phyloP scores from a whole-genome alignment of 2,797 vertebrate genomes.

The Podarcis lilfordi region DNA sequence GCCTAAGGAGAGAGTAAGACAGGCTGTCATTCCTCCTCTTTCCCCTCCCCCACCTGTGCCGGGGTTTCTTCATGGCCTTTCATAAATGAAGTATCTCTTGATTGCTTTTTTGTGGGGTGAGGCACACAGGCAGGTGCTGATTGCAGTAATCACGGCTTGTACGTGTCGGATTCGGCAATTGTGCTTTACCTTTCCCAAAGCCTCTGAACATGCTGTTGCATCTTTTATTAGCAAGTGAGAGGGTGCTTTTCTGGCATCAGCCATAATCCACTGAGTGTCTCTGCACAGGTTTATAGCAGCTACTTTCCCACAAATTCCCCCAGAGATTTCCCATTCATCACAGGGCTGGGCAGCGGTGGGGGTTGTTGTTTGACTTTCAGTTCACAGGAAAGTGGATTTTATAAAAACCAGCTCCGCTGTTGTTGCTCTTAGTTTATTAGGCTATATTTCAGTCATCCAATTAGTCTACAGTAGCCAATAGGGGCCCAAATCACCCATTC shows the following conservation, averaged over 20 bases:
- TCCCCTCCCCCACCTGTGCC: not conserved
- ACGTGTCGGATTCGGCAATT: conserved; percentile 26
- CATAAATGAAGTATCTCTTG: conserved; percentile 33
- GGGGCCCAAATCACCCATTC: not conserved
- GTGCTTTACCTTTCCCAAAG: conserved; percentile 49
- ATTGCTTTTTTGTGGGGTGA: conserved; percentile 34
- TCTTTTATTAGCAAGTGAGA: conserved; percentile 40
- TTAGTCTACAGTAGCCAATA: not conserved
- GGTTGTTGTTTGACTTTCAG: conserved; percentile 5
- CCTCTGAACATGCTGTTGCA: conserved; percentile 53
- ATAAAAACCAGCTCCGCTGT: conserved; percentile 41
- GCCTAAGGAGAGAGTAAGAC: conserved; percentile 1
- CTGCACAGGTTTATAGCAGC: conserved; percentile 43
- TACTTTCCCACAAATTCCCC: conserved; percentile 45
- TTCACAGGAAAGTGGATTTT: conserved; percentile 20
- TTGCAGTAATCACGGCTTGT: conserved; percentile 47
- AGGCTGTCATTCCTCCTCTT: not conserved
- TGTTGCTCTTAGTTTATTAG: conserved; percentile 6
- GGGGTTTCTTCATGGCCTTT: conserved; percentile 27
- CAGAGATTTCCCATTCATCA: conserved; percentile 38
- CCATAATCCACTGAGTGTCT: conserved; percentile 43
- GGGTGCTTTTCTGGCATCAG: conserved; percentile 50
- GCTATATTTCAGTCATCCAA: conserved; percentile 23
- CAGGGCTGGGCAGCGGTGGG: not conserved
- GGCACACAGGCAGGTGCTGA: conserved; percentile 43